Percentiles rank a stretch among this genome's conserved stretches.
phyloP scores from a whole-genome alignment of 1,140 invertebrate species.

The Drosophila repletoides region DNA sequence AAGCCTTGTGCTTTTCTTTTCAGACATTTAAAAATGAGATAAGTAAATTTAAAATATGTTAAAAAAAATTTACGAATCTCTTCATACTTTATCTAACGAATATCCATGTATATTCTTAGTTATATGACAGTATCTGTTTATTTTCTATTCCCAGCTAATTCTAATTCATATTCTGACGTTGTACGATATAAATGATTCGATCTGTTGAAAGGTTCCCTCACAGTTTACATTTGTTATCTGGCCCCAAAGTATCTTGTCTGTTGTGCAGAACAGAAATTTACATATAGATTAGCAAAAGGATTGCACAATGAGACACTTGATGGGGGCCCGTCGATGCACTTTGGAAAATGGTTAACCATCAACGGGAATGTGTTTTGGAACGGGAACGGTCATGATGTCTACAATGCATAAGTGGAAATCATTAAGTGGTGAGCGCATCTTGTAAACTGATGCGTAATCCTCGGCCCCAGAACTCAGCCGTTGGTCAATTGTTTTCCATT shows the following conservation, averaged over 20 bases:
- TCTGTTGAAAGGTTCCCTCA: not conserved
- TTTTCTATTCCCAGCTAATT: no score
- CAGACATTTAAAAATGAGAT: no score
- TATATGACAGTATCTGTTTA: no score
- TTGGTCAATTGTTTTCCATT: slow-evolving; percentile 67
- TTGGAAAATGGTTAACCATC: slow-evolving; percentile 37
- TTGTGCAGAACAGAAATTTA: slow-evolving; percentile 62
- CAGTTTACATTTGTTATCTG: slow-evolving; percentile 36
- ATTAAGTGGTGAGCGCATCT: slow-evolving; percentile 70
- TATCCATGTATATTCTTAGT: no score
- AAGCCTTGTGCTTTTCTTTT: no score
- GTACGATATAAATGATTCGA: no score
- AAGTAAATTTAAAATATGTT: no score
- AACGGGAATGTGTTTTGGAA: slow-evolving; percentile 20
- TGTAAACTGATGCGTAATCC: slow-evolving; percentile 77
- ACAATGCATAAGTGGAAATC: slow-evolving; percentile 72
- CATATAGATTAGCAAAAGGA: slow-evolving; percentile 75
- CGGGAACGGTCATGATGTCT: slow-evolving; percentile 41
- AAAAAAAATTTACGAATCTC: no score
- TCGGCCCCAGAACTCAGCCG: slow-evolving; percentile 2
- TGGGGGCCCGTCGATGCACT: slow-evolving; percentile 42
- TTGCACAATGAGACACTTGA: slow-evolving; percentile 39
- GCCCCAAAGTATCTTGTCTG: slow-evolving; percentile 19
- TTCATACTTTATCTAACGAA: no score
- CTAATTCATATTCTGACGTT: no score